Conservation (phyloP, 2,797 vertebrate species). For the Artibeus lituratus region DNA sequence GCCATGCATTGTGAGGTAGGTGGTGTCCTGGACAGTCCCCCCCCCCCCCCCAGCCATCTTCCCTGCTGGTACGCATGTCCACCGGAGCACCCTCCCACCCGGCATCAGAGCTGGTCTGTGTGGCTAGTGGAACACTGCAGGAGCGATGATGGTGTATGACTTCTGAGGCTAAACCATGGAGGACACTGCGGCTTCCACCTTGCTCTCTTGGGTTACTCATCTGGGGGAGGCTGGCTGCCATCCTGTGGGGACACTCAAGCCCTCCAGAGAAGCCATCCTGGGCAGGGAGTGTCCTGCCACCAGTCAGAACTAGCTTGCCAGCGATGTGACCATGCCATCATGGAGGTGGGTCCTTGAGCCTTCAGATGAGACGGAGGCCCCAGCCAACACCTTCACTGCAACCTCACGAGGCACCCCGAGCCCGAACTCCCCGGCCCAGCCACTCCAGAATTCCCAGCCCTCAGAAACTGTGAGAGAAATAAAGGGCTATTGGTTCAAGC, state of each 20-base stretch:
- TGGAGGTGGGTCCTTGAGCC: not conserved
- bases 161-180: not conserved
- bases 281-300: not conserved
- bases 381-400: not conserved
- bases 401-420: not conserved
- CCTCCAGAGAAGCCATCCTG: not conserved
- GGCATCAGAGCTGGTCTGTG: not conserved
- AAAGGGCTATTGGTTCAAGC: not conserved
- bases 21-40: not conserved
- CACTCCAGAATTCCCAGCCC: not conserved
- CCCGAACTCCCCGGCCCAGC: not conserved
- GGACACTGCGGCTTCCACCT: not conserved
- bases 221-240: not conserved
- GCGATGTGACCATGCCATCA: not conserved
- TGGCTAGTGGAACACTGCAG: not conserved
- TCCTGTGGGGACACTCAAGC: not conserved
- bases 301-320: not conserved
- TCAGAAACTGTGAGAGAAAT: not conserved
- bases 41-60: fast-evolving
- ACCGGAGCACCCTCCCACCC: not conserved
- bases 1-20: not conserved
- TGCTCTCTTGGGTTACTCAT: not conserved
- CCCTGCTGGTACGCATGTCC: not conserved
- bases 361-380: not conserved
- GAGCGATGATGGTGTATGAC: not conserved